Base-by-base conservation (phyloP, 2,797 vertebrate species). In the Anguilla megastoma region DNA sequence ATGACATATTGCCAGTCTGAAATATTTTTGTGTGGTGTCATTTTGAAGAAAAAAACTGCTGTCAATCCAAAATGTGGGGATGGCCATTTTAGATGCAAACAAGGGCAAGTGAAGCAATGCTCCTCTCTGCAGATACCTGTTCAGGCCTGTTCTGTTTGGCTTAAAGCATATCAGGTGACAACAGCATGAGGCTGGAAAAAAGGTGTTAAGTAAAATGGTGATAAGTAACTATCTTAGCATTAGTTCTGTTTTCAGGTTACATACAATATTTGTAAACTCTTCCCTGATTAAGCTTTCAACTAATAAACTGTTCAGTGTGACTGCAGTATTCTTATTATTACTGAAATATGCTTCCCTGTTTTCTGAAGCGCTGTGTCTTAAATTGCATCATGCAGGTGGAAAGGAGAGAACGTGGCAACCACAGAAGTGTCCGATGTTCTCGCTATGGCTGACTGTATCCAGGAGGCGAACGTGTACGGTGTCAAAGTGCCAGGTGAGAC, bases 341-440 rank as follows among this genome's bases (percentile, higher is more conserved):
- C 10, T 33, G 33, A 71, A 30, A 30, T 71, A 27, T 33, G 12
- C 3, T n/a, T 66, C 6, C 60, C 60, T 36, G 8, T 74, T 36
- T 36, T 27, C 16, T 71, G 7, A 48, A 24, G 36, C 24, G 0
- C 83, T 58, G 21, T 45, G 24, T n/a, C 71, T 54, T 56, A 45
- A 45, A 33, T 84, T 45, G n/a, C 24, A n/a, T 54, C n/a, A 18
- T 0, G 0, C 90, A 99, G 98, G 0, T 99, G 98, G 98, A 99
- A 99, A 93, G 98, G 98, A 0, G 98, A 99, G 93, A 99, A 99
- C 0, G 98, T 99, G 87, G 97, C 98, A 33, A 99, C 98, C 0
- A 97, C 96, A 0, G 98, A 99, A 89, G 98, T 99, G 60, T 96
- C 98, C 12, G 95, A 95, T 83, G 95, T 96, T n/a, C 56, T 99